Evolutionary conservation across 2,888 invertebrate species (phyloP).

Genomic region (Cosmopolites sordidus): DNA sequence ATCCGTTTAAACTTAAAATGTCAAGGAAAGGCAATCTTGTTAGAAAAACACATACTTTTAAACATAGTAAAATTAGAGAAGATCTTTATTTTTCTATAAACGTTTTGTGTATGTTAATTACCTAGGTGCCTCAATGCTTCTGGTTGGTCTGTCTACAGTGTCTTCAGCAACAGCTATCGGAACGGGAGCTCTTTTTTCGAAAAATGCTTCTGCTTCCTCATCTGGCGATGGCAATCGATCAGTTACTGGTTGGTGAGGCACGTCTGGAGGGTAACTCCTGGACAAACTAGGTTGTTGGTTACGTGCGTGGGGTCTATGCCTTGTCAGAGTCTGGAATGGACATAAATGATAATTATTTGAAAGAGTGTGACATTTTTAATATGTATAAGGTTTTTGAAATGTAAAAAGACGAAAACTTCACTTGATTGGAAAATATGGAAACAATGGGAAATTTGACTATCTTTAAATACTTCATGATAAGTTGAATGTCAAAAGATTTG

Average conservation of each 20-base stretch:
- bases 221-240: slow-evolving; percentile 36
- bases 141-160: slow-evolving; percentile 30
- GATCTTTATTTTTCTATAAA: too few species aligned
- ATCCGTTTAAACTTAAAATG: too few species aligned
- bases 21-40: too few species aligned
- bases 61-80: too few species aligned
- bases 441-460: too few species aligned
- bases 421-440: too few species aligned
- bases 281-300: slow-evolving; percentile 64
- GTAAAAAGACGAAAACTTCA: too few species aligned
- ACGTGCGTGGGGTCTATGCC: slow-evolving; percentile 57
- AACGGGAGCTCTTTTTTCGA: slow-evolving; percentile 51
- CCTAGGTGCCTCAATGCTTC: neutral
- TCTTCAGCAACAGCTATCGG: neutral
- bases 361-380: neutral
- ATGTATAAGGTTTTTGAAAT: too few species aligned
- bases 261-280: slow-evolving; percentile 63
- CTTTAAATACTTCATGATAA: too few species aligned
- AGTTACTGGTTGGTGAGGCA: slow-evolving; percentile 32
- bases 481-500: too few species aligned
- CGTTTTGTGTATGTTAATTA: too few species aligned
- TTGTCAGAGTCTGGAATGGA: slow-evolving; percentile 56
- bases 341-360: slow-evolving; percentile 16
- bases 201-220: slow-evolving; percentile 56
- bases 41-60: too few species aligned